Conservation (phyloP, 2,888 invertebrate genomes). For the Clistopyga incitator region DNA sequence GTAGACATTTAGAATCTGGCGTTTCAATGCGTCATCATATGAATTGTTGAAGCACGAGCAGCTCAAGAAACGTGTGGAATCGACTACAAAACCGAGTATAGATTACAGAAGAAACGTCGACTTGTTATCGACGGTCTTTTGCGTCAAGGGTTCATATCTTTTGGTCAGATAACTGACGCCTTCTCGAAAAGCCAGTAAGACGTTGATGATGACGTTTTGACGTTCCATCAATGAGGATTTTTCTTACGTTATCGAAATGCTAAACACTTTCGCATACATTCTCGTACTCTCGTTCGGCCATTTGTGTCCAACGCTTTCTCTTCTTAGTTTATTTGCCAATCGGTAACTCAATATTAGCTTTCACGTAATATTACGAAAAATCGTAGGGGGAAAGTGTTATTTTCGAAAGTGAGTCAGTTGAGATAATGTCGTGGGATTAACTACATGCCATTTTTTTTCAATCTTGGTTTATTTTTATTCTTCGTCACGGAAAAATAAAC, state of each 20-base stretch:
- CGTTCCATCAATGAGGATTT: constrained; percentile 35
- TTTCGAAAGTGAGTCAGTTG: constrained; percentile 51
- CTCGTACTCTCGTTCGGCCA: background rate
- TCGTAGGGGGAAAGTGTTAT: constrained; percentile 54
- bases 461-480: too few species aligned
- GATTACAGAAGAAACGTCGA: constrained; percentile 30
- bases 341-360: constrained; percentile 7
- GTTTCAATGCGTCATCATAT: too few species aligned
- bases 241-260: constrained; percentile 11
- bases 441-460: too few species aligned
- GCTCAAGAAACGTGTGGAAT: background rate
- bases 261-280: background rate
- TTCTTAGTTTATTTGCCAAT: constrained; percentile 2
- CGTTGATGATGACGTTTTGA: constrained; percentile 30
- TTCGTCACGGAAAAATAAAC: too few species aligned
- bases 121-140: constrained; percentile 59
- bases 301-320: constrained; percentile 3
- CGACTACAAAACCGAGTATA: background rate
- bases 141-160: constrained; percentile 59
- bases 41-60: background rate
- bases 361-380: constrained; percentile 55
- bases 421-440: too few species aligned
- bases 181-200: background rate
- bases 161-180: constrained; percentile 21
- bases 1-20: too few species aligned